Percentiles rank a stretch among this genome's conserved stretches.
phyloP scores from a whole-genome alignment of 2,113 vertebrate genomes.

The Pachyramphus minor region DNA sequence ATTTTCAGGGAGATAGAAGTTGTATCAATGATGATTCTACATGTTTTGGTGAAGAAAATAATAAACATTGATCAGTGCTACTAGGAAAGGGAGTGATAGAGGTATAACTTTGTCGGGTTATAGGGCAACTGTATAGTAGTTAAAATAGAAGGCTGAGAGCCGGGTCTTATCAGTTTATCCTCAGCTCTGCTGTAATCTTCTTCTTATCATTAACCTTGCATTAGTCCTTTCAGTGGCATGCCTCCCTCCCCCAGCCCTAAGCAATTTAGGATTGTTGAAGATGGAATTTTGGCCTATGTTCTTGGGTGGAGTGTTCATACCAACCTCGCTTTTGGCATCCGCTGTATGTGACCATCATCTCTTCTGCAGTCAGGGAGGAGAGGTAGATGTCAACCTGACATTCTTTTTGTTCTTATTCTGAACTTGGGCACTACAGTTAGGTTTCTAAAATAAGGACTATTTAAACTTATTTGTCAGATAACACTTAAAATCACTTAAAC shows the following conservation, averaged over 20 bases:
- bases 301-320: constrained; percentile 1
- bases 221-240: constrained; percentile 14
- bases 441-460: neutral
- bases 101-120: neutral
- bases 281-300: constrained; percentile 22
- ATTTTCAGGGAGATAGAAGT: neutral
- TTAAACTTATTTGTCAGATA: neutral
- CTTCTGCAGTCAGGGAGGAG: neutral
- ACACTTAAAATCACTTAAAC: neutral
- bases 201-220: constrained; percentile 45
- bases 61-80: neutral
- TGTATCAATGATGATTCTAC: neutral
- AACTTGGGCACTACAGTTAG: neutral
- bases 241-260: neutral
- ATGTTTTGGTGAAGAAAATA: neutral
- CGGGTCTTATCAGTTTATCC: constrained; percentile 46
- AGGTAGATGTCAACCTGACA: neutral
- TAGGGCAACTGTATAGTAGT: constrained; percentile 10
- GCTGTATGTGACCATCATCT: neutral
- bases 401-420: neutral
- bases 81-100: neutral
- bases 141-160: constrained; percentile 23
- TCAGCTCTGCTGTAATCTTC: neutral
- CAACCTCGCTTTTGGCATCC: neutral
- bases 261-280: constrained; percentile 11